Evolutionary conservation across 1,140 invertebrate genomes (phyloP), one percentile per base, ranked within the genome.

Genomic region (Drosophila erecta): DNA sequence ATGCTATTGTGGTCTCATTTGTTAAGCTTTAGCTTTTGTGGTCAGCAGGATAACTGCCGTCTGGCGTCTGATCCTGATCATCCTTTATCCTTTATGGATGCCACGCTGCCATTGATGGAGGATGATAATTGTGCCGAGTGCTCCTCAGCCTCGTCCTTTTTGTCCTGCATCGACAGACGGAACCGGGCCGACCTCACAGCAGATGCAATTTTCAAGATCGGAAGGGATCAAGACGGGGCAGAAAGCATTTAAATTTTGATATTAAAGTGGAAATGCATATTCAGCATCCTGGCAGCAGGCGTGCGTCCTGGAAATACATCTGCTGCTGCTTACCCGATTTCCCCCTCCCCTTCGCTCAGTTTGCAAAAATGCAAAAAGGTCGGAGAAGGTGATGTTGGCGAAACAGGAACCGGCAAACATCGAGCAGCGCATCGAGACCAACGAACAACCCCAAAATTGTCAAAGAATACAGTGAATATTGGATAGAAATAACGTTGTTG

Each of bases 201-300:
- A 89, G 84, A 89, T 89, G 84, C 84, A 89, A 89, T 79, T 81
- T 70, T 78, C 44, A 76, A 65, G 80, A 80, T 89, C 79, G 84
- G 84, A 76, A 83, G 79, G 83, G 83, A 89, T 86, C 83, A 66
- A 40, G 56, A 40, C 51, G 20, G 51, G 43, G 44, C 38, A 54
- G 53, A 81, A 87, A 81, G 74, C 86, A 90, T 90, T 90, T 89
- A 86, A 90, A 90, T 85, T 90, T 85, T 85, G 69, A 90, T 90
- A 90, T 90, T 90, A 90, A 90, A 90, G 74, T 90, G 81, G 86
- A 90, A 90, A 90, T 90, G 85, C 85, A 90, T 90, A 90, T 90
- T 90, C 86, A 90, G 85, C 85, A 90, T 90, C 85, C 85, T 90
- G 84, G 85, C 84, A 86, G 85, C 80, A 90, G 77, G 81, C 81